A percentile compares a stretch with the other conserved stretches of the same genome.
These are phyloP conservation scores for Micrasema longulum DNA, from an alignment of 1,140 invertebrate genomes.

Conservation along the genomic window DNA sequence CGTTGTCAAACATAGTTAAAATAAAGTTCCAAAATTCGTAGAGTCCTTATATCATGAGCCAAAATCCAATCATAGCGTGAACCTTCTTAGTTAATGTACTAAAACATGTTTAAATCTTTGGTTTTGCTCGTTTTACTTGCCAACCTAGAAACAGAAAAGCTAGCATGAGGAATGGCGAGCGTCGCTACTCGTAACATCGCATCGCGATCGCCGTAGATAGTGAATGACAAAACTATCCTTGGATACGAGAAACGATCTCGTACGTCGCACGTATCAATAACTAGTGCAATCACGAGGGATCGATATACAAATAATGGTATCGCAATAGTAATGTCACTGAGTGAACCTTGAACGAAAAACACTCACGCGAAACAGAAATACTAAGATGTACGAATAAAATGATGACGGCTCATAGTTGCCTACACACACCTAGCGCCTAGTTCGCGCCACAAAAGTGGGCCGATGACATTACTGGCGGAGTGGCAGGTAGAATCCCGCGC, in stretches of 20 bases:
- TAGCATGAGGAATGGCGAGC: constrained; percentile 13
- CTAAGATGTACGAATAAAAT: not conserved
- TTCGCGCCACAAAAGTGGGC: constrained; percentile 48
- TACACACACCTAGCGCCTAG: constrained; percentile 27
- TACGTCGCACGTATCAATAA: constrained; percentile 11
- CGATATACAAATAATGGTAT: constrained; percentile 29
- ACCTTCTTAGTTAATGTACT: constrained; percentile 44
- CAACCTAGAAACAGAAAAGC: constrained; percentile 29
- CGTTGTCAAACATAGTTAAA: constrained; percentile 42
- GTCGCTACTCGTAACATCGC: constrained; percentile 19
- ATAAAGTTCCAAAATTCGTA: constrained; percentile 47
- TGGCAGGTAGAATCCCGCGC: constrained; percentile 36
- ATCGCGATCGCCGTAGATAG: constrained; percentile 21
- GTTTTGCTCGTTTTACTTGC: constrained; percentile 39
- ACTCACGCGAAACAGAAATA: constrained; percentile 33
- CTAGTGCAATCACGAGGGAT: constrained; percentile 22
- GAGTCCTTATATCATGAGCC: constrained; percentile 51
- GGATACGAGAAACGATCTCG: constrained; percentile 28
- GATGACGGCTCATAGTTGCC: constrained; percentile 29
- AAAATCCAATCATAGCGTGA: constrained; percentile 48
- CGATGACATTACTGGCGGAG: constrained; percentile 41
- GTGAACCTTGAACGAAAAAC: constrained; percentile 36
- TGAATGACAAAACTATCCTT: constrained; percentile 47
- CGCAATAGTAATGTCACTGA: not conserved
- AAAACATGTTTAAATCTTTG: constrained; percentile 53